These are phyloP conservation scores for Drosophila cardini DNA, from an alignment of 1,140 invertebrate genomes.

Conservation along the genomic window DNA sequence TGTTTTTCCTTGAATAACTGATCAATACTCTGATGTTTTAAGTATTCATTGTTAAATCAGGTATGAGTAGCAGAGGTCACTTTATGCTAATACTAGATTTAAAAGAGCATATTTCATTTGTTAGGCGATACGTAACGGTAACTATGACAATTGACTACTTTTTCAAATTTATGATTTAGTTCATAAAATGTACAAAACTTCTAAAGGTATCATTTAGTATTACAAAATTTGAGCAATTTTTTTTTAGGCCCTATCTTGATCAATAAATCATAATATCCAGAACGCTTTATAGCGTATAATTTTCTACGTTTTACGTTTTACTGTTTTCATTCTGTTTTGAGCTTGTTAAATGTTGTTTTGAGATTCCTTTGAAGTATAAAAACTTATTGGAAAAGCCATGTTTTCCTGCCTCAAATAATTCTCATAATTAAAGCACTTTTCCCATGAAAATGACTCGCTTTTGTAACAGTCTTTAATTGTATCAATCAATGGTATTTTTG, in stretches of 20 bases:
- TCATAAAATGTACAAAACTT: too few species aligned
- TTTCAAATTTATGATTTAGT: too few species aligned
- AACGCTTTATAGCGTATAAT: not conserved
- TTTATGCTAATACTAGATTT: not conserved
- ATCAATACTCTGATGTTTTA: constrained; percentile 5
- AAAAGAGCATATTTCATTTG: too few species aligned
- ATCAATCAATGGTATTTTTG: constrained; percentile 13
- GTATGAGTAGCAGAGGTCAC: not conserved
- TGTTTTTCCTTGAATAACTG: constrained; percentile 18
- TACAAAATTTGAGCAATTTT: too few species aligned
- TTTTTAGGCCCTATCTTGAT: not conserved
- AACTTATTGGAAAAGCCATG: constrained; percentile 8
- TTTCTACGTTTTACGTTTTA: not conserved
- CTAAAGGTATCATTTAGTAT: too few species aligned
- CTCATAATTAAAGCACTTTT: constrained; percentile 28
- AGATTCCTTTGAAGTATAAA: constrained; percentile 19
- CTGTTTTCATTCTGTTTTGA: not conserved
- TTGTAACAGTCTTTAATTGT: constrained; percentile 7
- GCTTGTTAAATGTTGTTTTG: constrained; percentile 3
- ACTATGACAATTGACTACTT: too few species aligned
- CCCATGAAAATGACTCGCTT: not conserved
- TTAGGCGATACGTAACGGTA: too few species aligned
- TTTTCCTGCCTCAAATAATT: not conserved
- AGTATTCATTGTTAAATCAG: constrained; percentile 3
- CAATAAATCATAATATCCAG: not conserved